Conservation (phyloP, 2,888 invertebrate species). For the Nudaria mundana region DNA sequence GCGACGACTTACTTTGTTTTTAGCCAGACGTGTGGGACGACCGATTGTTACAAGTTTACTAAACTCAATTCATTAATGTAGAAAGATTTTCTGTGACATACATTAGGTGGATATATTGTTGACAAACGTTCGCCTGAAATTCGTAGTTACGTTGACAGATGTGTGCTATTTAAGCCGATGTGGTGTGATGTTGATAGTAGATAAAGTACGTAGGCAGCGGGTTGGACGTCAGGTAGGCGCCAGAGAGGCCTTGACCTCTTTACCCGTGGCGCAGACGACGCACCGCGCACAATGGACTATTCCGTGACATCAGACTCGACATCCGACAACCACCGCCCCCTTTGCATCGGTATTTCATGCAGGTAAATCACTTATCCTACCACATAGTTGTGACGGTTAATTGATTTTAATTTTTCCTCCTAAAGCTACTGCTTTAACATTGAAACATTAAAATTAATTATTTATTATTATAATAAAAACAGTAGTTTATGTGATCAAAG, state of each 20-base stretch:
- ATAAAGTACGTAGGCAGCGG: constrained; percentile 39
- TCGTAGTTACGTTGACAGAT: constrained; percentile 14
- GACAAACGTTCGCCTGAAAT: constrained; percentile 2
- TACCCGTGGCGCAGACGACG: constrained; percentile 43
- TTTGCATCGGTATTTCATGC: too few relatives aligned
- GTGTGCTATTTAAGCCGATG: constrained; percentile 19
- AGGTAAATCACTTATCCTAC: too few relatives aligned
- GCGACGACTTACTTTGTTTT: constrained; percentile 7
- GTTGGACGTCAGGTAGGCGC: constrained; percentile 66
- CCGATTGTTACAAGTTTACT: constrained; percentile 23
- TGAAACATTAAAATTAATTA: too few relatives aligned
- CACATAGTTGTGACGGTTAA: too few relatives aligned
- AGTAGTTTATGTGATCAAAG: too few relatives aligned
- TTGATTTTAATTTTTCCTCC: background rate
- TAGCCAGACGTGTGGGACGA: constrained; percentile 16
- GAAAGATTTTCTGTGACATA: constrained; percentile 7
- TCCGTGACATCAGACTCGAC: constrained; percentile 65
- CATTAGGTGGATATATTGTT: constrained; percentile 3
- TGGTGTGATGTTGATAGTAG: constrained; percentile 15
- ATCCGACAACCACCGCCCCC: constrained; percentile 40
- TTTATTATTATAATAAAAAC: too few relatives aligned
- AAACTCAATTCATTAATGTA: constrained; percentile 13
- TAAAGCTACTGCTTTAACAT: too few relatives aligned
- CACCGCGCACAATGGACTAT: constrained; percentile 61
- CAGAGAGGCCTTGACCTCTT: constrained; percentile 69